Evolutionary conservation across 2,797 vertebrate genomes (phyloP), one percentile per base, ranked within the genome.

Genomic region (Arrhamphus sclerolepis): DNA sequence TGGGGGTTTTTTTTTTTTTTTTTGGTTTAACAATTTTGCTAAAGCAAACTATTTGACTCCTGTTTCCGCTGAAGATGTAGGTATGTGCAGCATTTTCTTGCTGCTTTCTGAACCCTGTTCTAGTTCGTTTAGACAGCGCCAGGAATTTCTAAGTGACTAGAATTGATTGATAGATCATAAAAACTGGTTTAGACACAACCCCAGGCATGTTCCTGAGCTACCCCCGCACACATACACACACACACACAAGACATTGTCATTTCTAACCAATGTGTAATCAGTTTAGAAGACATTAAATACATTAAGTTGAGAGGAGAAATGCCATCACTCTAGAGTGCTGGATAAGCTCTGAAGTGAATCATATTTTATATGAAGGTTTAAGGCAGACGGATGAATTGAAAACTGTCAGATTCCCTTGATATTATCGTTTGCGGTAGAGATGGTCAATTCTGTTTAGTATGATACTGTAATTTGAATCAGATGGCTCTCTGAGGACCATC

Each of bases 91-190:
- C 34, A 38, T 38, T 38, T 38, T 38, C 13, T 14, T 40, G 19
- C 28, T n/a, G 10, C 29, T 39, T 46, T 10, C 53, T 49, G n/a
- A 21, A 40, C 2, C 42, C 49, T 14, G 22, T 62, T 70, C 66
- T 34, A 41, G n/a, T 44, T 57, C 41, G 43, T 65, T 38, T 31
- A 50, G 60, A 72, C 64, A 65, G 77, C 66, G 52, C 6, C 7
- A 56, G 38, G 46, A 69, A 73, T 83, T 31, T 70, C 14, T 3
- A 38, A 14, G 51, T 61, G 60, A 48, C 31, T 56, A 20, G 34
- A 29, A 39, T 22, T 80, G 62, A 85, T 80, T 1, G 18, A 71
- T 78, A 16, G 28, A 53, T 34, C 47, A 4, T 51, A 62, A 44
- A 56, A 75, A 72, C 50, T 0, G 18, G 61, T 78, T 70, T 18